Percentiles rank a stretch among this genome's conserved stretches.
Evolutionary conservation across 2,888 invertebrate species (phyloP).

Genomic region (Meteorus cinctellus): DNA sequence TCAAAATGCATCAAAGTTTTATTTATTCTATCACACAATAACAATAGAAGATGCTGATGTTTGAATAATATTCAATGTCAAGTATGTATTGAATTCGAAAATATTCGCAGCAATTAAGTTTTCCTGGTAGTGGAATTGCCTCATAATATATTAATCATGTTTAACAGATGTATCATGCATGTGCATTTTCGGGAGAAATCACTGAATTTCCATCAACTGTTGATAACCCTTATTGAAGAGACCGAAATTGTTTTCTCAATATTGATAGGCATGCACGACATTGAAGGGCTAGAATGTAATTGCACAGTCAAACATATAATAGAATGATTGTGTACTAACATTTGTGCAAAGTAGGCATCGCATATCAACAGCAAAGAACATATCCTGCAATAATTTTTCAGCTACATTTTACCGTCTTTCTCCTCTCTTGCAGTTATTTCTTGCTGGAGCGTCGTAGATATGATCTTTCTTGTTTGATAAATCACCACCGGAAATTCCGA

Average conservation of each 20-base stretch:
- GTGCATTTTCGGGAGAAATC: no score
- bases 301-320: neutral
- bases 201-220: no score
- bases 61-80: no score
- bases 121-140: no score
- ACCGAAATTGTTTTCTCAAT: slow-evolving; percentile 27
- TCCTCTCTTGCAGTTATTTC: slow-evolving; percentile 55
- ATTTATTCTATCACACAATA: no score
- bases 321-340: slow-evolving; percentile 33
- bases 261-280: slow-evolving; percentile 41
- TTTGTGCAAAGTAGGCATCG: slow-evolving; percentile 36
- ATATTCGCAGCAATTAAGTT: no score
- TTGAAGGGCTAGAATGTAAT: neutral
- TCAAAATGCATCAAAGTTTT: neutral
- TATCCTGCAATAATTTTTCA: slow-evolving; percentile 42
- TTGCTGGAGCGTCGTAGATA: slow-evolving; percentile 63
- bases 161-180: no score
- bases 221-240: neutral
- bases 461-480: slow-evolving; percentile 71
- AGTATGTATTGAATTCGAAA: no score
- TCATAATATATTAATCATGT: no score
- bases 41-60: no score
- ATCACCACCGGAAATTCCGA: slow-evolving; percentile 71
- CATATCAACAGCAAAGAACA: slow-evolving; percentile 10
- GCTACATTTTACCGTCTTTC: slow-evolving; percentile 33